Percentiles rank a stretch among this genome's conserved stretches.
Evolutionary conservation across 1,140 invertebrate species (phyloP).

Genomic region (Asbolus verrucosus): DNA sequence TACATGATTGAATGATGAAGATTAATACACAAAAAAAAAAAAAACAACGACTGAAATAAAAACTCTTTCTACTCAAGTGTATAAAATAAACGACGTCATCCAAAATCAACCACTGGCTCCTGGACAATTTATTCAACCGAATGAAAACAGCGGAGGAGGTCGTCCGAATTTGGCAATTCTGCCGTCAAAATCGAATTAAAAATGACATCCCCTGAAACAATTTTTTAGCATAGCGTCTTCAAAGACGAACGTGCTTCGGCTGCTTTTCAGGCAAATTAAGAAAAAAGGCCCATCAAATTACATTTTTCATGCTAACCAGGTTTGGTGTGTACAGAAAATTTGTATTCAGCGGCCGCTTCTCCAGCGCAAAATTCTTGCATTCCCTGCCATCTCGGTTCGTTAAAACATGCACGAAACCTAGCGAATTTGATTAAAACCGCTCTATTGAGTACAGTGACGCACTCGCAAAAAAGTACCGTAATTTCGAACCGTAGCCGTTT

Average conservation of each 20-base stretch:
- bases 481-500: slow-evolving; percentile 2
- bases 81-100: too few species aligned
- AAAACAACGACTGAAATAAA: too few species aligned
- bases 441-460: not conserved
- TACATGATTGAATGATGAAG: too few species aligned
- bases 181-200: not conserved
- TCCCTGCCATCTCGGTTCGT: not conserved
- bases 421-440: slow-evolving; percentile 17
- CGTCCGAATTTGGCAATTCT: too few species aligned
- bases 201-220: not conserved
- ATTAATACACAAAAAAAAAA: too few species aligned
- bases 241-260: not conserved
- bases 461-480: slow-evolving; percentile 7
- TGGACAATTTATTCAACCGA: too few species aligned
- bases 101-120: too few species aligned
- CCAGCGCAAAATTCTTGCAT: not conserved
- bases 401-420: slow-evolving; percentile 19
- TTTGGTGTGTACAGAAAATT: slow-evolving; percentile 1
- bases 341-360: slow-evolving; percentile 9
- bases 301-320: not conserved
- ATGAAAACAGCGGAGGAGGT: too few species aligned
- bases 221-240: too few species aligned
- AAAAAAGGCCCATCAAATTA: not conserved
- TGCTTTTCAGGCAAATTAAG: slow-evolving; percentile 2
- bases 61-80: too few species aligned